Percentiles rank a stretch among this genome's conserved stretches.
Evolutionary conservation across 2,113 vertebrate genomes (phyloP).

Genomic region (Pseudopodoces humilis): DNA sequence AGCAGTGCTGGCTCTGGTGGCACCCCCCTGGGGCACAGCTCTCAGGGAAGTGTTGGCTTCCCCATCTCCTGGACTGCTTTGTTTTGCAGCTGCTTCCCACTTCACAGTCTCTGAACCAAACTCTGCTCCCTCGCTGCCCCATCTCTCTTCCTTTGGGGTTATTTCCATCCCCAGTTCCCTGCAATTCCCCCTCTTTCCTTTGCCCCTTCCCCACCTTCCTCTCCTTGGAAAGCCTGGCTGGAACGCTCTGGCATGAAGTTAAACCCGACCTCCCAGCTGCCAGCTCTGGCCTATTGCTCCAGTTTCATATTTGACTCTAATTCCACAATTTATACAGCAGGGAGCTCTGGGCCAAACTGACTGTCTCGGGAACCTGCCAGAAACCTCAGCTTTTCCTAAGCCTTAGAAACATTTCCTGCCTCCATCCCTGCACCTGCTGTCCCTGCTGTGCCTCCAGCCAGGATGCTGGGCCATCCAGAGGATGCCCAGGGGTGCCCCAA

Average conservation of each 20-base stretch:
- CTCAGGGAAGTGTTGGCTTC: background rate
- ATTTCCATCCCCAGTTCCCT: background rate
- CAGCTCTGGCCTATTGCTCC: constrained; percentile 27
- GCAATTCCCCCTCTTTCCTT: background rate
- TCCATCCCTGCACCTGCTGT: constrained; percentile 28
- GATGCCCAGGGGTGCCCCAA: background rate
- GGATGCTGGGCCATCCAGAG: background rate
- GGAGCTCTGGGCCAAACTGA: background rate
- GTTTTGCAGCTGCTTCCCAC: background rate
- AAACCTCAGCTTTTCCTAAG: constrained; percentile 55
- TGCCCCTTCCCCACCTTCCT: background rate
- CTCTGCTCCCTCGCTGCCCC: background rate
- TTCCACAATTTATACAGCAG: constrained; percentile 41
- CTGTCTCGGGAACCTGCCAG: constrained; percentile 5
- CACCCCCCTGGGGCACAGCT: background rate
- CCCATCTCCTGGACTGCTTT: background rate
- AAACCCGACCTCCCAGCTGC: background rate
- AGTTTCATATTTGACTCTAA: constrained; percentile 37
- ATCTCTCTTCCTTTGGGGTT: background rate
- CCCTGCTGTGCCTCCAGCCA: background rate
- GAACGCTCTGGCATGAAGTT: fast-evolving
- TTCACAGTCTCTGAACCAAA: background rate
- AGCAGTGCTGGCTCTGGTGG: background rate
- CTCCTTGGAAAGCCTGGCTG: background rate
- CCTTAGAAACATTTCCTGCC: background rate